Conservation (phyloP, 2,888 invertebrate species). For the Aphrophora alni region DNA sequence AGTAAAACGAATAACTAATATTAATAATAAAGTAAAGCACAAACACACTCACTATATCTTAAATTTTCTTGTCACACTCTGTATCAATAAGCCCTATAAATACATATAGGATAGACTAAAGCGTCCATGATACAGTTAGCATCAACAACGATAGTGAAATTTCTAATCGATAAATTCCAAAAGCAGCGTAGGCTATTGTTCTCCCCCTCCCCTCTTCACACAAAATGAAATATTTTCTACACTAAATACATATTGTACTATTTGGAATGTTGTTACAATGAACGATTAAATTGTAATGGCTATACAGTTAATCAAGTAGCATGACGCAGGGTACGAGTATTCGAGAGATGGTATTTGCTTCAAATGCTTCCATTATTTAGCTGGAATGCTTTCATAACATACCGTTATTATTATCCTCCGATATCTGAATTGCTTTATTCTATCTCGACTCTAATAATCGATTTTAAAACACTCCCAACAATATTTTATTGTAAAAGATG, state of each 20-base stretch:
- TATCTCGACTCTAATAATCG: neutral
- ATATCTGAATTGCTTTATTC: neutral
- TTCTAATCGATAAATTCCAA: neutral
- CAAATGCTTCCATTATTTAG: neutral
- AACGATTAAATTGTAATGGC: neutral
- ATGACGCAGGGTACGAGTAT: neutral
- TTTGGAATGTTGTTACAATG: neutral
- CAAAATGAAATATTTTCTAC: conserved; percentile 2
- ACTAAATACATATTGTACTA: neutral
- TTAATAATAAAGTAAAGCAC: too few relatives aligned
- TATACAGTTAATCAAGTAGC: conserved; percentile 1
- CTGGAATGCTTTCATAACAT: conserved; percentile 4
- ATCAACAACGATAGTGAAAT: neutral
- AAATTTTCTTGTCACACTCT: too few relatives aligned
- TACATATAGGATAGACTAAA: too few relatives aligned
- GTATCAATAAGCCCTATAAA: too few relatives aligned
- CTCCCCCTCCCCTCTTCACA: neutral
- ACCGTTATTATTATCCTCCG: neutral
- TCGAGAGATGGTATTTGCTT: neutral
- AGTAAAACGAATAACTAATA: too few relatives aligned
- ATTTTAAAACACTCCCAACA: neutral
- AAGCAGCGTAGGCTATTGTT: neutral
- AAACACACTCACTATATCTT: too few relatives aligned
- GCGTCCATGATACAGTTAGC: too few relatives aligned
- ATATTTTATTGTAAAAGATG: neutral